These are phyloP conservation scores for Magallana nippona DNA, from an alignment of 2,888 invertebrate species.

Conservation along the genomic window DNA sequence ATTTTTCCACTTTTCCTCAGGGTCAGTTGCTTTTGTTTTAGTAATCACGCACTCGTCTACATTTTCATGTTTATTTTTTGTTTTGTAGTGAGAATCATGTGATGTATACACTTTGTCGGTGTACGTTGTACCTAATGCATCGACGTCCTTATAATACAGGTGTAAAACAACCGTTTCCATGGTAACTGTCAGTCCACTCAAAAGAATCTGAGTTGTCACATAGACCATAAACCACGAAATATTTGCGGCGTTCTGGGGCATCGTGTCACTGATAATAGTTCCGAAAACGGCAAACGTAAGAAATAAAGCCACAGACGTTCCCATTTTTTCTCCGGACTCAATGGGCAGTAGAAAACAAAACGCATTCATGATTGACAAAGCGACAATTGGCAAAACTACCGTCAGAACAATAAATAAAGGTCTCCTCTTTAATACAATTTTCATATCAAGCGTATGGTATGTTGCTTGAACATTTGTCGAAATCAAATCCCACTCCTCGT, in stretches of 20 bases:
- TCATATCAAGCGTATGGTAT: too few relatives aligned
- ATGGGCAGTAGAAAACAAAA: background rate
- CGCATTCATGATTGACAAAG: background rate
- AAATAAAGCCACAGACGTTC: background rate
- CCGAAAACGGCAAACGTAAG: constrained; percentile 28
- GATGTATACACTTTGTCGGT: too few relatives aligned
- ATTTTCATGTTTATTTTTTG: too few relatives aligned
- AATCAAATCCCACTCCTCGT: too few relatives aligned
- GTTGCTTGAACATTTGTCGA: too few relatives aligned
- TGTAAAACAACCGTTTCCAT: background rate
- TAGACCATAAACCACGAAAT: background rate
- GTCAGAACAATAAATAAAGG: background rate
- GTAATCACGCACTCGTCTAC: too few relatives aligned
- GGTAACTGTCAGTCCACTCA: constrained; percentile 4
- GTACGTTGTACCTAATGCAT: too few relatives aligned
- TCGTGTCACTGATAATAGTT: background rate
- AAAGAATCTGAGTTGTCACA: background rate
- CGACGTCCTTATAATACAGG: background rate
- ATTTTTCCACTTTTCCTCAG: too few relatives aligned
- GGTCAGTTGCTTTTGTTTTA: too few relatives aligned
- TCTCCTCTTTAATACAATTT: too few relatives aligned
- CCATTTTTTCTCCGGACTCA: background rate
- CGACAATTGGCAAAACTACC: background rate
- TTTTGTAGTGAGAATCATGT: too few relatives aligned
- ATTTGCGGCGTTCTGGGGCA: background rate